Base-by-base conservation (phyloP, 2,797 vertebrate genomes). In the Apogon talboti region DNA sequence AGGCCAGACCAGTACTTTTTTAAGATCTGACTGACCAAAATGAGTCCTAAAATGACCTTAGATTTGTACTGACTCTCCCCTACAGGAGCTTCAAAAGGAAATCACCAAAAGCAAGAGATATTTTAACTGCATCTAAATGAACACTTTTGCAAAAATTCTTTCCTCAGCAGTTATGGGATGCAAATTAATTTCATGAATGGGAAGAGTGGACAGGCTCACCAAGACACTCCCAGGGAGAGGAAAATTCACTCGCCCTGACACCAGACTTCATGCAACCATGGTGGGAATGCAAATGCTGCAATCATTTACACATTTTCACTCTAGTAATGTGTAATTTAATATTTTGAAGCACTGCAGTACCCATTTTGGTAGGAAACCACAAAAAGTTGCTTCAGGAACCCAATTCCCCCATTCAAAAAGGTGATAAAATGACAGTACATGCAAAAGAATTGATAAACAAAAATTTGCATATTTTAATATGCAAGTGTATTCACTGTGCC, bases 321-420 rank as follows among this genome's bases (percentile, higher is more conserved):
- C 28, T 35, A 56, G 58, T 71, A 69, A 72, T 75, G 73, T 87
- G 81, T 81, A 82, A 78, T 76, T 78, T 77, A 74, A 79, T 80
- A 82, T 67, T 78, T 85, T 87, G 84, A 89, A 93, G 92, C 87
- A 94, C 95, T 96, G 95, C 94, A 97, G 95, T 96, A 95, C 95
- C 95, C 95, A 96, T 95, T 95, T 94, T 95, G 95, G 91, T 94
- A 94, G 94, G 94, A 96, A 96, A 97, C 95, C 95, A 98, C 96
- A 97, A 96, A 96, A 97, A 98, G 96, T 97, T 97, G 96, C 96
- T 96, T 93, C 91, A 92, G 92, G 92, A 95, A 94, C 91, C 93
- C 93, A 96, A 96, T 95, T 94, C 94, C 92, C 92, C 89, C 89
- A 90, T 87, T 92, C 74, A 89, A 95, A 93, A 90, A 84, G 84